A percentile compares a stretch with the other conserved stretches of the same genome.
Evolutionary conservation across 2,888 invertebrate species (phyloP).

Genomic region (Scaptomyza caliginosa): DNA sequence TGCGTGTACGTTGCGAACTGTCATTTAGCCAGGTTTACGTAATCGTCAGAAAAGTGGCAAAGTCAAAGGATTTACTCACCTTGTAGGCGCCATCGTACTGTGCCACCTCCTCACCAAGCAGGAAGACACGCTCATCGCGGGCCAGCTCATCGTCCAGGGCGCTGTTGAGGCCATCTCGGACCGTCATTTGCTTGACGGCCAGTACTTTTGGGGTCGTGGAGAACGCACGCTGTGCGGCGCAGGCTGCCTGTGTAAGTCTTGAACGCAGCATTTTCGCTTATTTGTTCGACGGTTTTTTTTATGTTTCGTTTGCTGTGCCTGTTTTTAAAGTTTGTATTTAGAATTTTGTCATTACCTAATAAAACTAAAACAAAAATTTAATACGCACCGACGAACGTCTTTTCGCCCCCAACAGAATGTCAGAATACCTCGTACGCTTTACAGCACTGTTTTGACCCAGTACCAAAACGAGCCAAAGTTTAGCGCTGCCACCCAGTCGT

Average conservation of each 20-base stretch:
- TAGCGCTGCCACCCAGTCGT: constrained; percentile 20
- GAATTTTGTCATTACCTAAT: constrained; percentile 57
- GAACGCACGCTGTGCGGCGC: constrained; percentile 85
- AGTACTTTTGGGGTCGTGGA: constrained; percentile 84
- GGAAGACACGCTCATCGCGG: constrained; percentile 94
- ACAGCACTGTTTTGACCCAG: constrained; percentile 31
- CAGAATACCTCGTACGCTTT: constrained; percentile 31
- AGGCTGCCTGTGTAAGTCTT: constrained; percentile 60
- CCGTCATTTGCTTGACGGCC: constrained; percentile 90
- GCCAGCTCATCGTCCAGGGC: constrained; percentile 99
- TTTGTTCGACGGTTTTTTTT: constrained; percentile 20
- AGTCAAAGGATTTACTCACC: constrained; percentile 85
- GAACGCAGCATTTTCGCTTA: constrained; percentile 62
- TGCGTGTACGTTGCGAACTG: constrained; percentile 42
- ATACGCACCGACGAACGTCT: constrained; percentile 58
- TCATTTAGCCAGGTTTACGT: constrained; percentile 74
- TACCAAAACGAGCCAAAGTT: constrained; percentile 9
- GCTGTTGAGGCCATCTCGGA: constrained; percentile 97
- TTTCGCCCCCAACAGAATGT: constrained; percentile 47
- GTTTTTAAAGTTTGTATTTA: constrained; percentile 15
- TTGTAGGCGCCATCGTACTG: constrained; percentile 99
- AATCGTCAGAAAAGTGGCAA: constrained; percentile 56
- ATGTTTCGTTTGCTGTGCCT: constrained; percentile 25
- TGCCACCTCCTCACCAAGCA: constrained; percentile 99
- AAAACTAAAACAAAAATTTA: constrained; percentile 17